These are phyloP conservation scores for Danio rerio DNA, from an alignment of 2,113 vertebrate species.

Conservation along the genomic window DNA sequence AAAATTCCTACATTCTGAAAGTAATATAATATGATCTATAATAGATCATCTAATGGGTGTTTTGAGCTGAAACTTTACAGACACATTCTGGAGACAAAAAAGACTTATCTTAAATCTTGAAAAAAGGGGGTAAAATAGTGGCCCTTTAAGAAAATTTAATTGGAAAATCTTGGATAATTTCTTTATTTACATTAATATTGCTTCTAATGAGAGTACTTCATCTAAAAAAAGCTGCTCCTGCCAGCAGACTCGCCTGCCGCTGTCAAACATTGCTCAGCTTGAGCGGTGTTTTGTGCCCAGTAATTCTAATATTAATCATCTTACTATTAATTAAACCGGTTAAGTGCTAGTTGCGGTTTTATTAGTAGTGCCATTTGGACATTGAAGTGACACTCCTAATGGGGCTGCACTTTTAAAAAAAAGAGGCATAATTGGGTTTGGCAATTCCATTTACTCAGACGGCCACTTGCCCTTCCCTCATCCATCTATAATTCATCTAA, in stretches of 20 bases:
- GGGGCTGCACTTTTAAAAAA: conserved; percentile 76
- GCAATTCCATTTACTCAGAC: conserved; percentile 88
- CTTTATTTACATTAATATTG: neutral
- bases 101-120: too few relatives aligned
- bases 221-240: conserved; percentile 12
- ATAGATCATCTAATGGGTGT: too few relatives aligned
- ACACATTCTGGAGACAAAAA: too few relatives aligned
- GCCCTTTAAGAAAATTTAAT: too few relatives aligned
- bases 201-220: conserved; percentile 16
- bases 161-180: neutral
- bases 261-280: conserved; percentile 35
- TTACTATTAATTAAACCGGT: conserved; percentile 81
- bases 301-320: conserved; percentile 84
- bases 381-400: conserved; percentile 86
- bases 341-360: conserved; percentile 79
- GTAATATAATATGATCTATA: too few relatives aligned
- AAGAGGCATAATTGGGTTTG: conserved; percentile 84
- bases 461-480: conserved; percentile 76
- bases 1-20: too few relatives aligned
- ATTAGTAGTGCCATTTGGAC: conserved; percentile 80
- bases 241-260: conserved; percentile 15
- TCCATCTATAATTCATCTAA: conserved; percentile 94
- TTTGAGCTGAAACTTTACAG: too few relatives aligned
- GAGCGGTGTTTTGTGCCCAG: conserved; percentile 69
- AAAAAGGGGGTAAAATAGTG: too few relatives aligned